phyloP scores from a whole-genome alignment of 2,113 vertebrate species.

The Hyperopisus bebe region DNA sequence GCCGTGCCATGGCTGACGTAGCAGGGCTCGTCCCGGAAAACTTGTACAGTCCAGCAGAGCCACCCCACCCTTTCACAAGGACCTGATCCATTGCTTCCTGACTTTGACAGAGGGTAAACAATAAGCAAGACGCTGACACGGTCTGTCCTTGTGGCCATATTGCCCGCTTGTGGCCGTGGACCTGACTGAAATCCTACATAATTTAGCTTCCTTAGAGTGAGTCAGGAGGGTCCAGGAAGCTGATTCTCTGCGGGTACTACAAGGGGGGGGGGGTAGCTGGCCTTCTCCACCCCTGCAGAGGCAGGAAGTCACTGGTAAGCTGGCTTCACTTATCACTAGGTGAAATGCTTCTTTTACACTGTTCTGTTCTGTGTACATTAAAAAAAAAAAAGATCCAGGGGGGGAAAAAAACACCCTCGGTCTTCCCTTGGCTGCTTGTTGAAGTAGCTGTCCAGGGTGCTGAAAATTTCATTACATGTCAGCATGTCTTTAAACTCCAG shows the following conservation, averaged over 20 bases:
- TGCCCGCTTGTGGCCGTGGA: slow-evolving; percentile 61
- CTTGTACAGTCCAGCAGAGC: neutral
- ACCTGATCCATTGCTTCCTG: slow-evolving; percentile 29
- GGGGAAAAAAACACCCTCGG: neutral
- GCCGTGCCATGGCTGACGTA: neutral
- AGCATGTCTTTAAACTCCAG: slow-evolving; percentile 38
- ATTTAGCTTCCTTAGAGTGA: slow-evolving; percentile 50
- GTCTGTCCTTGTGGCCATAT: slow-evolving; percentile 60
- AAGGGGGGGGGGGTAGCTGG: slow-evolving; percentile 13
- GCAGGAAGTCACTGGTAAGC: slow-evolving; percentile 25
- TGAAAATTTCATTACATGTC: slow-evolving; percentile 57
- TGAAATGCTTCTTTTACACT: slow-evolving; percentile 35
- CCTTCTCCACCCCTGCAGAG: slow-evolving; percentile 30
- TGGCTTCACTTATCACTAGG: slow-evolving; percentile 41
- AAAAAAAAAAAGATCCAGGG: neutral
- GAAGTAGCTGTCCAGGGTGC: slow-evolving; percentile 58
- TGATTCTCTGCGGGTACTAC: slow-evolving; percentile 34
- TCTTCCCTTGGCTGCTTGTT: slow-evolving; percentile 14
- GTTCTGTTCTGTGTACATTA: neutral
- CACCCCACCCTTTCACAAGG: neutral
- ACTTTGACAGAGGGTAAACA: slow-evolving; percentile 35
- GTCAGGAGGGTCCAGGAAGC: slow-evolving; percentile 40
- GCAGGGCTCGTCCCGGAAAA: neutral
- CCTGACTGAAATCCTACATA: slow-evolving; percentile 56
- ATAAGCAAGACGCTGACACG: slow-evolving; percentile 57